Base-by-base conservation (phyloP, 2,797 vertebrate species). In the Chelmon rostratus region DNA sequence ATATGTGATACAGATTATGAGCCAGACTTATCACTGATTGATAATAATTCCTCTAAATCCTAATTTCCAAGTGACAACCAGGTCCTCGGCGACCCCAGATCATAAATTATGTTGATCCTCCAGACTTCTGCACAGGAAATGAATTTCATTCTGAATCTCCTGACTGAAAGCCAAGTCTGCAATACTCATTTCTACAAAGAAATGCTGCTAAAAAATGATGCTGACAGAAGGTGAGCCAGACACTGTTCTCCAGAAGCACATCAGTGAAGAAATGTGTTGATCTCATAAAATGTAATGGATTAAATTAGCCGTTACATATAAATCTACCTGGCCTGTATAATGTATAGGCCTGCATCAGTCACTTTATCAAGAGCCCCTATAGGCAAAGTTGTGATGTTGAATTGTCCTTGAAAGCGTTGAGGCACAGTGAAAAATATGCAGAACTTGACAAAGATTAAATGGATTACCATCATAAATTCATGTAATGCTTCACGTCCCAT, bases 381-480 rank as follows among this genome's bases (percentile, higher is more conserved):
- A 56, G 61, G 64, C 68, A 61, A 71, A 70, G 50, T 71, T 80
- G 72, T 75, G 47, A 72, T 83, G 68, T 70, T 73, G 56, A 72
- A 83, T 77, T 81, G 72, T 72, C 78, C 76, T 82, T 79, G 71
- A 89, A 76, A 74, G 59, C 23, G 8, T 71, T 40, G 58, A 63
- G 42, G 50, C 69, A 21, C 8, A 19, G 33, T 76, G 38, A 68
- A 73, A 76, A 75, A 85, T 49, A 25, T 25, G 49, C 63, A 38
- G 49, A 68, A 82, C 77, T 61, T 82, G 77, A 78, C 79, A 79
- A 57, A 66, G 66, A 73, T 77, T 23, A 77, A 80, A 73, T 68
- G 65, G 66, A 87, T 89, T 73, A 68, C 5, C 21, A 68, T 82
- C 68, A 82, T 85, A 84, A 83, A 86, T 82, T 65, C 23, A 70